Percentiles rank a stretch among this genome's conserved stretches.
Conservation (phyloP, 2,888 invertebrate species). For the Drosophila peninsularis region DNA sequence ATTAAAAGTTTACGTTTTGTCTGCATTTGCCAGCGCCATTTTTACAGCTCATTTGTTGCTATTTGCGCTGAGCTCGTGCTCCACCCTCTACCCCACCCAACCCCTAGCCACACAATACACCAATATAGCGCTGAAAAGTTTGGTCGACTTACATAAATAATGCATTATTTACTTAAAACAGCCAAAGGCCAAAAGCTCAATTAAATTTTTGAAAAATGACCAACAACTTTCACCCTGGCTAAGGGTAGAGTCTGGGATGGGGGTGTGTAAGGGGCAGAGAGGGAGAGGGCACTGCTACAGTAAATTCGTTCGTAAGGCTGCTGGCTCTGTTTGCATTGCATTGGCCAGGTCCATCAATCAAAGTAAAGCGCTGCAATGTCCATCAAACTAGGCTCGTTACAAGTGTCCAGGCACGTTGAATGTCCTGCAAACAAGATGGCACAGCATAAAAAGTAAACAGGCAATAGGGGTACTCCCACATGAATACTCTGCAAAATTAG, state of each 20-base stretch:
- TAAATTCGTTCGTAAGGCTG: slow-evolving; percentile 6
- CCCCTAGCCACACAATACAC: neutral
- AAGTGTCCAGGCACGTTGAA: slow-evolving; percentile 35
- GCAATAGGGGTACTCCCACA: too few relatives aligned
- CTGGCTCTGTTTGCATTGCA: slow-evolving; percentile 35
- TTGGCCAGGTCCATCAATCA: slow-evolving; percentile 67
- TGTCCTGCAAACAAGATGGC: slow-evolving; percentile 32
- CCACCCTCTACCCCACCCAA: neutral
- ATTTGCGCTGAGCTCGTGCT: slow-evolving; percentile 35
- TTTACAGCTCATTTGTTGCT: slow-evolving; percentile 75
- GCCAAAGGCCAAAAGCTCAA: slow-evolving; percentile 67
- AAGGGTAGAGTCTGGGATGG: too few relatives aligned
- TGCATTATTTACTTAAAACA: slow-evolving; percentile 70
- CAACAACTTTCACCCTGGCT: slow-evolving; percentile 22
- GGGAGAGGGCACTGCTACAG: neutral
- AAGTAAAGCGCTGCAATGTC: slow-evolving; percentile 43
- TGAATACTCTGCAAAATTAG: slow-evolving; percentile 10
- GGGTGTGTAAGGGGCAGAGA: too few relatives aligned
- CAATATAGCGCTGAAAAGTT: slow-evolving; percentile 24
- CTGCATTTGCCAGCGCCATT: slow-evolving; percentile 44
- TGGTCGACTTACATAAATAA: slow-evolving; percentile 64
- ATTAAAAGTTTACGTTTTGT: slow-evolving; percentile 68
- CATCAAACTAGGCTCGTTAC: slow-evolving; percentile 54
- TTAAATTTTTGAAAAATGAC: slow-evolving; percentile 74
- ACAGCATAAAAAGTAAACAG: slow-evolving; percentile 1